Evolutionary conservation across 2,888 invertebrate genomes (phyloP).

Genomic region (Bombyx huttoni): DNA sequence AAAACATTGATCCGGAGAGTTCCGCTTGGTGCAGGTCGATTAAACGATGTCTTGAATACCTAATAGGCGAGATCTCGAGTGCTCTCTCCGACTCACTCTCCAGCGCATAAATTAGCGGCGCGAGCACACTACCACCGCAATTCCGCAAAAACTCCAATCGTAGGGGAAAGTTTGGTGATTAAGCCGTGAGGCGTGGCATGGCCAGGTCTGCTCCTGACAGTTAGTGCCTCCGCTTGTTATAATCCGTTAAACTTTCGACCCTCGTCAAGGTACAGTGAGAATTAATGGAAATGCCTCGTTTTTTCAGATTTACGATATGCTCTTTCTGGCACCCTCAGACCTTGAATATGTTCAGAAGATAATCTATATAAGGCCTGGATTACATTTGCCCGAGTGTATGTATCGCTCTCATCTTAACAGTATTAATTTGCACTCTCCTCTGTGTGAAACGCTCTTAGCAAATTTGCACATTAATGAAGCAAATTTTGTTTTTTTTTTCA

Average conservation of each 20-base stretch:
- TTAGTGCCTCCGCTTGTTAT: constrained; percentile 70
- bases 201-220: constrained; percentile 67
- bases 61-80: constrained; percentile 47
- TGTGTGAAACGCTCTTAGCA: constrained; percentile 42
- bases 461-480: constrained; percentile 32
- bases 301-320: constrained; percentile 43
- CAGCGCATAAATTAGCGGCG: constrained; percentile 61
- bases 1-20: constrained; percentile 34
- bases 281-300: constrained; percentile 60
- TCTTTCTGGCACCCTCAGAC: constrained; percentile 13
- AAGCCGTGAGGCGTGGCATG: constrained; percentile 64
- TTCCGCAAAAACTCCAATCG: constrained; percentile 68
- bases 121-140: constrained; percentile 45
- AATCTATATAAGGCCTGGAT: background rate
- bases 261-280: constrained; percentile 63
- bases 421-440: constrained; percentile 54
- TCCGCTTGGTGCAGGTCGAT: constrained; percentile 43
- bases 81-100: constrained; percentile 44
- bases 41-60: constrained; percentile 65
- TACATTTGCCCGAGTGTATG: constrained; percentile 6
- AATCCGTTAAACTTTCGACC: constrained; percentile 69
- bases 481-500: background rate
- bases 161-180: constrained; percentile 69
- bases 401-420: constrained; percentile 40
- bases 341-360: background rate